Evolutionary conservation across 2,113 vertebrate genomes (phyloP), one percentile per base, ranked within the genome.

Genomic region (Sciurus niger): DNA sequence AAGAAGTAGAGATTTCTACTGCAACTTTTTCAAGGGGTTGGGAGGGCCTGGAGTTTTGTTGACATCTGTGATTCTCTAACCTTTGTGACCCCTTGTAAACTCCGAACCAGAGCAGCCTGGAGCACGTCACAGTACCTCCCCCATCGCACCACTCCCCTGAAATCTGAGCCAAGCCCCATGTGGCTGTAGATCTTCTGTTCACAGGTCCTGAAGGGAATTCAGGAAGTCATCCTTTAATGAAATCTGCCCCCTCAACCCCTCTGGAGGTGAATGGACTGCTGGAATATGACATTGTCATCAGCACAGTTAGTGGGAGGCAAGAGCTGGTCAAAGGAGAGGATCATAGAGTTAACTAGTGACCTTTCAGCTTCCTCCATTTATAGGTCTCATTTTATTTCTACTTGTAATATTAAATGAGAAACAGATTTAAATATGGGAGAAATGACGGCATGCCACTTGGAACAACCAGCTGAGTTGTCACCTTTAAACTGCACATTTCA

Each of bases 21-120:
- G 73, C 73, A 67, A 76, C 40, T 32, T 95, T 86, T 94, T 60
- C 37, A 72, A 92, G 84, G 46, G 53, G 53, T 51, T 32, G 37
- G 43, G 74, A 89, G 60, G 68, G 67, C 72, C 77, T 53, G 84
- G 55, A 92, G 72, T 60, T 90, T 87, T 83, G 12, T 0, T 87
- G 97, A 95, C 96, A 96, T 96, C 98, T 97, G 93, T 95, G 97
- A 88, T 96, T 97, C 97, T 96, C 96, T 97, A 96, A 96, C 96
- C 96, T 94, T 82, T 30, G 72, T 82, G 93, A 96, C 96, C 95
- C 70, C 94, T 96, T 95, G 96, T 97, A 97, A 98, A 95, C 80
- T 73, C 96, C 95, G 93, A 95, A 85, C 88, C 86, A 94, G 97
- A 40, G 48, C 76, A 96, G 94, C 77, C 89, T 90, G 88, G 86